Evolutionary conservation across 2,113 vertebrate genomes (phyloP).

Genomic region (Toxostoma redivivum): DNA sequence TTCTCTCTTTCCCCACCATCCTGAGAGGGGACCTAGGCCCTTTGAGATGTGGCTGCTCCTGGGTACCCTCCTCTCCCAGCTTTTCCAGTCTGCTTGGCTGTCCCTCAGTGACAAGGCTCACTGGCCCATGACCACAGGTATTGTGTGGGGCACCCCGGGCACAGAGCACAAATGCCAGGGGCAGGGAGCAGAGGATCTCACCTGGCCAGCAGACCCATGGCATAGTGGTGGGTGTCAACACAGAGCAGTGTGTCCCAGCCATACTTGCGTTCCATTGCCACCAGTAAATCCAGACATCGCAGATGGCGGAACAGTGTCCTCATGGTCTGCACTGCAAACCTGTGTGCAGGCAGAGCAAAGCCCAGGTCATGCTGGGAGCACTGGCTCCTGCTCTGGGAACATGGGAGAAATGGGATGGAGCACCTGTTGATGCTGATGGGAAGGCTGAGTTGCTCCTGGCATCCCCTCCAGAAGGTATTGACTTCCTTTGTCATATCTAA

Average conservation of each 20-base stretch:
- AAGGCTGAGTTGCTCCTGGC: not conserved
- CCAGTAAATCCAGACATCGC: not conserved
- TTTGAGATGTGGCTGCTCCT: rapidly evolving
- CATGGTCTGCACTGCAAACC: not conserved
- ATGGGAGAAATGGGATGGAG: not conserved
- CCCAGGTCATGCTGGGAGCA: not conserved
- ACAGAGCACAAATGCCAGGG: rapidly evolving
- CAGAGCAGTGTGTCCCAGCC: not conserved
- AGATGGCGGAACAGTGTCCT: not conserved
- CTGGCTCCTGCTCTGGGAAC: not conserved
- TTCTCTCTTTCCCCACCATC: not conserved
- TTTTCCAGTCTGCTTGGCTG: rapidly evolving
- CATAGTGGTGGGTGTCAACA: not conserved
- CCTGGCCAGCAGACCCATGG: not conserved
- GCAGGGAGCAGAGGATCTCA: not conserved
- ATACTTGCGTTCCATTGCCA: not conserved
- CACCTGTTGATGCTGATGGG: not conserved
- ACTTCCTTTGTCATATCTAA: not conserved
- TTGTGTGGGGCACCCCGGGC: rapidly evolving
- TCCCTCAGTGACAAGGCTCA: rapidly evolving
- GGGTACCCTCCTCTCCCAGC: not conserved
- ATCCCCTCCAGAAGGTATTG: not conserved
- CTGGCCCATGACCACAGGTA: rapidly evolving
- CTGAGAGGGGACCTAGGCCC: rapidly evolving
- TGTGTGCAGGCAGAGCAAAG: not conserved